Base-by-base conservation (phyloP, 1,140 invertebrate genomes). In the Pissodes strobi region DNA sequence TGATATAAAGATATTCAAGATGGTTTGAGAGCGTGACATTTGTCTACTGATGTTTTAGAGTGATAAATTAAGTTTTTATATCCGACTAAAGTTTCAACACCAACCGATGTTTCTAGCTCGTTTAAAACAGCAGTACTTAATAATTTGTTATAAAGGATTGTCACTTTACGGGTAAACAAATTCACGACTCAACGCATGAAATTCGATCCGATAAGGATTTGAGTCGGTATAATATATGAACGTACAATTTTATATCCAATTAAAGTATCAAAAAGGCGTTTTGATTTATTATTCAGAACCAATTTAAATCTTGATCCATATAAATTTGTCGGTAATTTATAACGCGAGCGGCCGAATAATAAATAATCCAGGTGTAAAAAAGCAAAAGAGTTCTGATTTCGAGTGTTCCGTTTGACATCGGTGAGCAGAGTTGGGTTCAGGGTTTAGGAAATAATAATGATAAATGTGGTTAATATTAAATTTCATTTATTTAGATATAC, bases 231-330 rank as follows among this genome's bases (percentile, higher is more conserved):
- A 57, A 57, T 57, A 57, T 57, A 57, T 30, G 53, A 57, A 17
- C 53, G 22, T 8, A 21, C 37, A 43, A 39, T 57, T 57, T 57
- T 41, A 57, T 41, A 57, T 57, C 41, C 53, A 57, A 57, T 57
- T 57, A 57, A 57, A 57, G 19, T 41, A 57, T 57, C 53, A 39
- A 57, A 57, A 57, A 41, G 53, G 41, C 53, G 37, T 57, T 57
- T 57, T 57, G 53, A 57, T 57, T 57, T 57, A 57, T 57, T 39
- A 37, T 18, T 17, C 53, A 18, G 38, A 22, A 22, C 25, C 53
- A 39, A 43, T 57, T 43, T 43, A 37, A 57, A 57, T 57, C 53
- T 57, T 57, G 53, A 57, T 57, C 53, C 53, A 37, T 22, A 57
- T 57, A 57, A 57, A 43, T 57, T 57, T 57, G 38, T 57, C 19